Base-by-base conservation (phyloP, 23 tunicate species). In the Corella eumyota region DNA sequence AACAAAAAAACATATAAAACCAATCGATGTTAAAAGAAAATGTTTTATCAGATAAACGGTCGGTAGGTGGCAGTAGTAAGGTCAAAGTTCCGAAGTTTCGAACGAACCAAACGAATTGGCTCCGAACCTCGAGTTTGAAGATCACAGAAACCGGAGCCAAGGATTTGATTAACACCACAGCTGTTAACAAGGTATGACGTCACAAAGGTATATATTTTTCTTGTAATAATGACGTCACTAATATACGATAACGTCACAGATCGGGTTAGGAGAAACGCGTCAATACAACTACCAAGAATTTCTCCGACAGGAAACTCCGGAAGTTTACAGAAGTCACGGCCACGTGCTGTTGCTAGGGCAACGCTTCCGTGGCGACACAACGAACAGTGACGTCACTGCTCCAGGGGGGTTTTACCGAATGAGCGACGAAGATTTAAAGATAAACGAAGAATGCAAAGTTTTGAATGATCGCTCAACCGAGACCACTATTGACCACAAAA, bases 91-190 rank as follows among this genome's bases (percentile, higher is more conserved):
- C 94, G n/a, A 75, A 35, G 53, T 84, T 84, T 75, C 83, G 76
- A 4, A 62, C 83, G 19, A 62, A 62, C 21, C 31, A 66, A 32
- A 31, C 50, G 1, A 76, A 76, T 44, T 49, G 51, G n/a, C 37
- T 84, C 62, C 45, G 78, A 48, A 69, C 71, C 1, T 65, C 83
- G 36, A 84, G 94, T 63, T 57, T 84, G 32, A 84, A 84, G 58
- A 84, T 84, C 60, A 84, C 94, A 9, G 94, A 84, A 58, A 84
- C 94, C 20, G 94, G 94, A 52, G 94, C 94, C 3, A 84, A 84
- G 37, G 94, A 84, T 50, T 63, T 84, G 0, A 52, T 84, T 3
- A 49, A 75, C 36, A 50, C 94, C 15, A 27, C 58, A 46, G 50
- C 69, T 40, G 71, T 84, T 1, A 84, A 84, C 45, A 74, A 84